phyloP scores from a whole-genome alignment of 1,140 invertebrate species.

The Gryon sp. region DNA sequence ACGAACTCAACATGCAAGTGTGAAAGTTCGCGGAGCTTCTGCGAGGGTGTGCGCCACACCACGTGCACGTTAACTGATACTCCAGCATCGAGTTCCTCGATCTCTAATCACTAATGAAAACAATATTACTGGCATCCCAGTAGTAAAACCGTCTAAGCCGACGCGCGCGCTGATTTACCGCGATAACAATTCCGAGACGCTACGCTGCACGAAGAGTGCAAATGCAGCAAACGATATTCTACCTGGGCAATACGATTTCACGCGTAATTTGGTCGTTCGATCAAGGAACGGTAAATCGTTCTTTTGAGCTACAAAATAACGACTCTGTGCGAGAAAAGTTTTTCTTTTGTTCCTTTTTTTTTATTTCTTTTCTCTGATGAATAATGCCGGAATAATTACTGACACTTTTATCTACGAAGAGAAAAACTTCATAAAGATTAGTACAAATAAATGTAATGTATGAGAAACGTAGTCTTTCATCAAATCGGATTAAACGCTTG shows the following conservation, averaged over 20 bases:
- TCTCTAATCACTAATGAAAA: constrained; percentile 70
- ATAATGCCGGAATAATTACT: constrained; percentile 18
- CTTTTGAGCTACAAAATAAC: neutral
- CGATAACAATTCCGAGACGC: constrained; percentile 35
- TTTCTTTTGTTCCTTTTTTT: constrained; percentile 21
- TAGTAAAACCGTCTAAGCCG: constrained; percentile 67
- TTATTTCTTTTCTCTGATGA: constrained; percentile 12
- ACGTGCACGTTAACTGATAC: constrained; percentile 31
- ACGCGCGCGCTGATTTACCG: constrained; percentile 67
- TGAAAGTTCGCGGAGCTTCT: constrained; percentile 16
- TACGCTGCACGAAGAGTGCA: constrained; percentile 11
- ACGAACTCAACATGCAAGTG: constrained; percentile 44
- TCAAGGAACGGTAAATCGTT: constrained; percentile 40
- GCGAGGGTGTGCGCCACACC: neutral
- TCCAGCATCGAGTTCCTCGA: constrained; percentile 43
- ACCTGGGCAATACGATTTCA: constrained; percentile 44
- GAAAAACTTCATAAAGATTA: too few species aligned
- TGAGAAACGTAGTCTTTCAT: too few species aligned
- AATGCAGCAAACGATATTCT: constrained; percentile 41
- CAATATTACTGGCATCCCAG: constrained; percentile 67
- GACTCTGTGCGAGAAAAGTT: neutral
- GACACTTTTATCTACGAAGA: neutral
- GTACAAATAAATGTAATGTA: too few species aligned
- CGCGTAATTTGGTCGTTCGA: constrained; percentile 56
- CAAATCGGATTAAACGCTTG: too few species aligned